Percentiles rank a stretch among this genome's conserved stretches.
Evolutionary conservation across 2,113 vertebrate genomes (phyloP).

Genomic region (Sakesphorus luctuosus): DNA sequence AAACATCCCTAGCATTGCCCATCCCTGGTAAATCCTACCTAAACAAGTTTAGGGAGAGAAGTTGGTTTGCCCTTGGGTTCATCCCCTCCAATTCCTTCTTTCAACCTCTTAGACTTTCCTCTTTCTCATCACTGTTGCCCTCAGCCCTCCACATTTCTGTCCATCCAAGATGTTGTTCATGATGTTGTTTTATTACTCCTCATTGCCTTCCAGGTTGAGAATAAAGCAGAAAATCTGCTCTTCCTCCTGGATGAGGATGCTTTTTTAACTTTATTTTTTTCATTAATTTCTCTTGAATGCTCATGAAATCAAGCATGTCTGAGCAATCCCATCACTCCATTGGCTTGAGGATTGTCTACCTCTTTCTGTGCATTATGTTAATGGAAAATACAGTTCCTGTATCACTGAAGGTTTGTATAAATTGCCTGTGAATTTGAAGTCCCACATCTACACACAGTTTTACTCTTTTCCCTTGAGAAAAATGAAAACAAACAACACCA

Average conservation of each 20-base stretch:
- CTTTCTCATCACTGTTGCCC: neutral
- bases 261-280: neutral
- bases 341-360: neutral
- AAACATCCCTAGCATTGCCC: neutral
- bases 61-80: neutral
- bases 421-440: neutral
- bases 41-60: neutral
- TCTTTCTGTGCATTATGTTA: neutral
- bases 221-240: neutral
- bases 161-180: neutral
- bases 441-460: neutral
- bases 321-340: neutral
- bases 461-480: neutral
- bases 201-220: neutral
- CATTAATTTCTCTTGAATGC: neutral
- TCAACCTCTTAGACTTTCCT: neutral
- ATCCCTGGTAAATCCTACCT: neutral
- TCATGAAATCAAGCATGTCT: neutral
- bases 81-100: neutral
- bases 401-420: neutral
- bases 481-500: neutral
- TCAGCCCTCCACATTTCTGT: neutral
- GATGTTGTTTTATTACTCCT: neutral
- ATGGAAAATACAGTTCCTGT: neutral
- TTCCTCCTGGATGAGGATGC: neutral